A percentile compares a stretch with the other conserved stretches of the same genome.
These are phyloP conservation scores for Spheniscus mendiculus DNA, from an alignment of 2,113 vertebrate genomes.

Conservation along the genomic window DNA sequence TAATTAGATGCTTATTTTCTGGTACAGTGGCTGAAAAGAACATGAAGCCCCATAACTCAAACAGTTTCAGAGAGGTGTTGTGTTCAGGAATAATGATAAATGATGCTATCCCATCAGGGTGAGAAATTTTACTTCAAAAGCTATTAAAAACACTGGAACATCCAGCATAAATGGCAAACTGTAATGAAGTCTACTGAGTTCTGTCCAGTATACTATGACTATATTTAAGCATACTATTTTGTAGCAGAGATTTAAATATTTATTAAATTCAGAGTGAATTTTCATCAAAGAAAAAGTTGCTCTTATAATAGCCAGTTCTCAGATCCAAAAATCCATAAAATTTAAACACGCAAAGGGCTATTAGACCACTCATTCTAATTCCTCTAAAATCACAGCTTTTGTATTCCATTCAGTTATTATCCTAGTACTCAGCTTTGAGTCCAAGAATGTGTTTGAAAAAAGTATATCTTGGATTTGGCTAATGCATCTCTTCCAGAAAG, in stretches of 20 bases:
- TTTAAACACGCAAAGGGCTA: neutral
- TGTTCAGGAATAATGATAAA: neutral
- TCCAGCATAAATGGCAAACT: neutral
- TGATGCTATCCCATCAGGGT: neutral
- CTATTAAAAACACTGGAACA: neutral
- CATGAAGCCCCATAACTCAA: slow-evolving; percentile 15
- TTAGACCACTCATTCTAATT: neutral
- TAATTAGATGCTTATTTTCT: slow-evolving; percentile 53
- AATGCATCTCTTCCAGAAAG: neutral
- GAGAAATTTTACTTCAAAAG: neutral
- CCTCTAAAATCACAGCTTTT: neutral
- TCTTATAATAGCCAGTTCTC: neutral
- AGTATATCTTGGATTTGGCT: neutral
- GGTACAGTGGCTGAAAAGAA: slow-evolving; percentile 25
- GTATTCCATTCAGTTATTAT: neutral
- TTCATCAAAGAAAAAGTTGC: neutral
- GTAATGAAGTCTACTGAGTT: neutral
- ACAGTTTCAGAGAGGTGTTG: neutral
- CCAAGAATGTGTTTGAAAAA: neutral
- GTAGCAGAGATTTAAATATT: neutral
- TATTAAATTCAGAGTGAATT: neutral
- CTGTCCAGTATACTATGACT: neutral
- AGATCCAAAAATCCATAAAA: neutral
- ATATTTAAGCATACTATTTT: neutral
- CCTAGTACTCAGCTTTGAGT: neutral